Base-by-base conservation (phyloP, 1,140 invertebrate species). In the Nasonia vitripennis region DNA sequence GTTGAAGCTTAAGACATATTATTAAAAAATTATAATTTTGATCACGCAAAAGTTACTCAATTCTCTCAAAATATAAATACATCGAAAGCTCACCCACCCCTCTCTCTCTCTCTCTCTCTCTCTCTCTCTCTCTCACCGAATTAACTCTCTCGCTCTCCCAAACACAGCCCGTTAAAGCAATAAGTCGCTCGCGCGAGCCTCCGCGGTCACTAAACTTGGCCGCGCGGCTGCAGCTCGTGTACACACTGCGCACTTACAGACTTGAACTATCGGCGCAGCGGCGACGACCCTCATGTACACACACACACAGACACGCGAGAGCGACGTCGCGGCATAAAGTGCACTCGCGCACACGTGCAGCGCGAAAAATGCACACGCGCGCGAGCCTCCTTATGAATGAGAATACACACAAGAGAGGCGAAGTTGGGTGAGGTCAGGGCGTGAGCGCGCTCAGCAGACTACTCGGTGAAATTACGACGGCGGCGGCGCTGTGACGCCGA, bases 151-250 rank as follows among this genome's bases (percentile, higher is more conserved):
- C 17, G 20, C 20, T 62, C 55, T 62, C n/a, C 4, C 17, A 62
- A 62, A 62, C 55, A n/a, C 55, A 62, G 55, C 2, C 5, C 55
- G 55, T 62, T 62, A 62, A 62, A 62, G 55, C 55, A n/a, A 62
- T 20, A 62, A 62, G 55, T n/a, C 27, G 20, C 27, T 27, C 68
- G 34, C 51, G 51, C 51, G 17, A 62, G 55, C 20, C 55, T 62
- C 55, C 73, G 27, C 73, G 73, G 73, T 75, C 73, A 75, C 31
- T 75, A 75, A 75, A 75, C 73, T 75, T 45, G 73, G 73, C 37
- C 34, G 73, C 34, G 73, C 41, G 31, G 55, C 55, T 20, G 55
- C 55, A 62, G 55, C 55, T 20, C 55, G 9, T 14, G 6, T n/a
- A n/a, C 20, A n/a, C 55, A 20, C 55, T 7, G 27, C 27, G 27